Evolutionary conservation across 2,113 vertebrate species (phyloP).

Genomic region (Melanostigma gelatinosum): DNA sequence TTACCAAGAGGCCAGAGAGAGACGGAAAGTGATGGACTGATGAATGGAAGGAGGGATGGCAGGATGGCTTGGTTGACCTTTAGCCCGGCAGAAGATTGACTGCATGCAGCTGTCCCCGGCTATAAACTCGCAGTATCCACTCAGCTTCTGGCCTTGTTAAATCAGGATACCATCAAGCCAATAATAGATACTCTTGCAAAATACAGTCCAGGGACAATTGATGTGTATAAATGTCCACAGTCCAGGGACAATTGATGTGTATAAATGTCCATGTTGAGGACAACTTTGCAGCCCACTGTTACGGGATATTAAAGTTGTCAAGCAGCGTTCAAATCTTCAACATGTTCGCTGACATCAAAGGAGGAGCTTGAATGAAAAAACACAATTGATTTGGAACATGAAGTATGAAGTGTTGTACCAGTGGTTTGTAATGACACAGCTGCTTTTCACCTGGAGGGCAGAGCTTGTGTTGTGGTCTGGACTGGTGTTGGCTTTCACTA

Average conservation of each 20-base stretch:
- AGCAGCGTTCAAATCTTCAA: constrained; percentile 56
- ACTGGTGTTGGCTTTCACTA: neutral
- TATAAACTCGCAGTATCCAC: constrained; percentile 33
- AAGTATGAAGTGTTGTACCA: neutral
- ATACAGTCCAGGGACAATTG: constrained; percentile 18
- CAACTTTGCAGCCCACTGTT: neutral
- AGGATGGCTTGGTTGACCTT: constrained; percentile 65
- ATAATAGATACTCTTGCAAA: constrained; percentile 44
- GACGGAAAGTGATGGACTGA: constrained; percentile 37
- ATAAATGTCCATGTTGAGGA: neutral
- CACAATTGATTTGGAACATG: neutral
- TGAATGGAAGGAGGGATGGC: constrained; percentile 24
- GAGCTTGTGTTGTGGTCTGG: neutral
- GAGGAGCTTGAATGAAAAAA: neutral
- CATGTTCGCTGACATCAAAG: constrained; percentile 21
- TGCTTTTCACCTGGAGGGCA: neutral
- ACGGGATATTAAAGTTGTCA: constrained; percentile 55
- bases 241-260: constrained; percentile 22
- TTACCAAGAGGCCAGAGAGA: constrained; percentile 59
- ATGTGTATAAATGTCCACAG: constrained; percentile 37
- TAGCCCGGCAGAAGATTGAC: constrained; percentile 57
- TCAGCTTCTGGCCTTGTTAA: constrained; percentile 48
- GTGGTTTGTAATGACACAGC: neutral
- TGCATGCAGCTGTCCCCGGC: constrained; percentile 42
- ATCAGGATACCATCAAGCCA: constrained; percentile 29